A percentile compares a stretch with the other conserved stretches of the same genome.
phyloP scores from a whole-genome alignment of 2,888 invertebrate species.

The Pristionchus exspectatus region DNA sequence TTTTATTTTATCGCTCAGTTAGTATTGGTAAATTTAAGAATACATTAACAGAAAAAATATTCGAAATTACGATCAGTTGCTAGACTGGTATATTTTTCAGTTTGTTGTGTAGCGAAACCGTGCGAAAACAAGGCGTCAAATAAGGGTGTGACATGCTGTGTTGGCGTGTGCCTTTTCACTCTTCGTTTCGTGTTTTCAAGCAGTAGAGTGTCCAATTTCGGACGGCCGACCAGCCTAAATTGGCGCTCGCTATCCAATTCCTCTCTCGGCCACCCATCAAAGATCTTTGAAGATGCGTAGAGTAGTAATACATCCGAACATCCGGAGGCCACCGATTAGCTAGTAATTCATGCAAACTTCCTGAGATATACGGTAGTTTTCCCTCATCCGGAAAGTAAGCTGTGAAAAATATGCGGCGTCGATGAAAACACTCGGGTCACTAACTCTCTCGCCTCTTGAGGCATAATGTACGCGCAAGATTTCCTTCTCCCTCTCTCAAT shows the following conservation, averaged over 20 bases:
- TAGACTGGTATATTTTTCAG: not conserved
- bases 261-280: not conserved
- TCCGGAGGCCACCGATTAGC: not conserved
- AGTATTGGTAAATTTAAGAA: not conserved
- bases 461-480: constrained; percentile 15
- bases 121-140: constrained; percentile 18
- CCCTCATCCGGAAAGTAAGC: not conserved
- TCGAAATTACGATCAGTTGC: too few species aligned
- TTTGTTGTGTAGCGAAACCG: not conserved
- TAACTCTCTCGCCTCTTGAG: not conserved
- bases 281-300: not conserved
- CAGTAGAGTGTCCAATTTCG: constrained; percentile 37
- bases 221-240: not conserved
- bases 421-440: constrained; percentile 42
- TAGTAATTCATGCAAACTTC: not conserved
- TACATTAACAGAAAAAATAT: not conserved
- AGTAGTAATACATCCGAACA: not conserved
- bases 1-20: not conserved
- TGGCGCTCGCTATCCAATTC: not conserved
- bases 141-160: constrained; percentile 25
- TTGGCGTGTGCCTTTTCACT: constrained; percentile 25
- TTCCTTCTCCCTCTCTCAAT: not conserved
- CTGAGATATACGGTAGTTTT: not conserved
- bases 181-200: constrained; percentile 17
- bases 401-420: not conserved